Conservation (phyloP, 2,797 vertebrate genomes). For the Sebastes kiyomatsui region DNA sequence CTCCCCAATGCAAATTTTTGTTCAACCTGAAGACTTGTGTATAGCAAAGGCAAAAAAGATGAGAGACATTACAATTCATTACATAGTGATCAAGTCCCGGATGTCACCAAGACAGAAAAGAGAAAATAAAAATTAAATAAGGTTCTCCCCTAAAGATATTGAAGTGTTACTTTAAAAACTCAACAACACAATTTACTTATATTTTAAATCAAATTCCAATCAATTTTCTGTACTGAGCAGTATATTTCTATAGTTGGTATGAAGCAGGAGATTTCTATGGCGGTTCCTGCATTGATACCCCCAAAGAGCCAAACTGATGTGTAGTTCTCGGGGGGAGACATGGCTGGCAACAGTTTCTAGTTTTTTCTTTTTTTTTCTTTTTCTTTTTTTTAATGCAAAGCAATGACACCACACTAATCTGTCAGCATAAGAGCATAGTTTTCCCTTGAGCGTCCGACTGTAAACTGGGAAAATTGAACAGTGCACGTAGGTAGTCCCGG, state of each 20-base stretch:
- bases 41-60: conserved; percentile 95
- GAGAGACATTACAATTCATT: conserved; percentile 83
- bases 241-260: conserved; percentile 87
- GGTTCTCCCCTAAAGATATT: conserved; percentile 90
- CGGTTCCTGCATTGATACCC: conserved; percentile 91
- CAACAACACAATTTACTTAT: conserved; percentile 85
- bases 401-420: conserved; percentile 85
- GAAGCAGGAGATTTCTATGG: conserved; percentile 90
- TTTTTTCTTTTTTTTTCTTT: conserved; percentile 45
- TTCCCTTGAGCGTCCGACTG: conserved; percentile 95
- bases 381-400: conserved; percentile 73
- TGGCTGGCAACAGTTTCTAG: conserved; percentile 87
- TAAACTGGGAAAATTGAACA: conserved; percentile 99
- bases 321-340: conserved; percentile 85
- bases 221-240: conserved; percentile 87
- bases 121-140: conserved; percentile 91
- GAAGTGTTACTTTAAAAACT: conserved; percentile 84
- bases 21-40: conserved; percentile 98
- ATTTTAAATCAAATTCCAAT: conserved; percentile 83
- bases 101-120: conserved; percentile 89
- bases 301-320: conserved; percentile 80
- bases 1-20: conserved; percentile 90
- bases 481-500: conserved; percentile 96
- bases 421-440: conserved; percentile 91
- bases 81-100: conserved; percentile 89